Base-by-base conservation (phyloP, 2,113 vertebrate species). In the Myxocyprinus asiaticus region DNA sequence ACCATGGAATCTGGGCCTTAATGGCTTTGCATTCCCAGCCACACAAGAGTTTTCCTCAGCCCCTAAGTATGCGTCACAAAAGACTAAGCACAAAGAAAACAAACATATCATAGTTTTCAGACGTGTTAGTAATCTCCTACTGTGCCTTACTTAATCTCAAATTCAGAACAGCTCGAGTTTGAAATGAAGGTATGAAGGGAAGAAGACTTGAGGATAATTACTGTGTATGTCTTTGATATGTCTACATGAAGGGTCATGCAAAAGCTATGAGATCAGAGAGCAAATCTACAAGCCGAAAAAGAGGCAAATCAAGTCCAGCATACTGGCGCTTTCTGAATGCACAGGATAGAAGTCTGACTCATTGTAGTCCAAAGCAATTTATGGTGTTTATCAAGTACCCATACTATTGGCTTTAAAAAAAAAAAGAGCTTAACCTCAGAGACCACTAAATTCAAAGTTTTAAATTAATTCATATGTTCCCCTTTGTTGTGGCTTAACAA, bases 401-500 rank as follows among this genome's bases (percentile, higher is more conserved):
- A 51, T 65, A 76, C 9, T 53, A 53, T 11, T 65, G 33, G 44
- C 65, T 69, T 72, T 83, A 14, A 51, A 33, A 33, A 51, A 33
- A 33, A 33, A 86, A 86, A 88, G 88, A 88, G 84, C 89, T 90
- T 90, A 88, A 90, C 88, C 88, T 87, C 70, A 78, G 71, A 77
- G 72, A 80, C 88, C 88, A 86, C 90, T 90, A 89, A 92, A 92
- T 91, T 90, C 88, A 59, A 90, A 91, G 90, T 88, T 88, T 91
- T 92, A 92, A 93, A 93, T 92, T 93, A 92, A 93, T 93, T 92
- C 92, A 87, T 90, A 88, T 89, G 88, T 88, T 91, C 90, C 90
- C 89, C 89, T 93, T 92, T 93, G 92, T 91, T 93, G 79, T 73
- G 66, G 55, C 83, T 90, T 90, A 91, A 88, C 88, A 92, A 89